Evolutionary conservation across 1,140 invertebrate genomes (phyloP), one percentile per base, ranked within the genome.

Genomic region (Anagrus nilaparvatae): DNA sequence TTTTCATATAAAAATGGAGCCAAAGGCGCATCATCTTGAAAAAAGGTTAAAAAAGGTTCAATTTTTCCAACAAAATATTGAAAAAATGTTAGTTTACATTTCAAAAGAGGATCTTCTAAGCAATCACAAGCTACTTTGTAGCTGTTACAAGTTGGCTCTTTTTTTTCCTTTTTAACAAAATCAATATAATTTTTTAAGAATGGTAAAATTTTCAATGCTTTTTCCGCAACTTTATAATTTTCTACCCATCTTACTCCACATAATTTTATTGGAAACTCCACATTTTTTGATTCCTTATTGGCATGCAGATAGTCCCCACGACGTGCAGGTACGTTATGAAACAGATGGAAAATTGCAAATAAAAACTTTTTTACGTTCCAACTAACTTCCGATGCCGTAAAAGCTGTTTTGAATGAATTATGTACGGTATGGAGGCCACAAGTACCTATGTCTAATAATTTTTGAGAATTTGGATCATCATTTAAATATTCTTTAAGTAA

Each of bases 351-450:
- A n/a, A n/a, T n/a, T n/a, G n/a, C n/a, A n/a, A n/a, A n/a, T 37
- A 53, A 44, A 37, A 53, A 56, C 6, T 32, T 13, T 6, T 43
- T 35, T 9, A 57, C 25, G 6, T 49, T 28, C 49, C 53, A n/a
- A n/a, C n/a, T n/a, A 57, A 0, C 40, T 25, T 13, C 47, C 48
- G 27, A n/a, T n/a, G 43, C 37, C 5, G 34, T 29, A n/a, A 55
- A 40, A 3, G 43, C 49, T 17, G 46, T 47, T 46, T 57, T 55
- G 17, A 57, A 57, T 9, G 49, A 34, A 13, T 38, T 30, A 36
- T 57, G 44, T 2, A 57, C 17, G 4, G 46, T 41, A 37, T 57
- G 53, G 4, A 55, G 32, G 16, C 53, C 42, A 37, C 51, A 55
- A 38, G 40, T 49, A 20, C 47, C 51, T n/a, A n/a, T n/a, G n/a